A percentile compares a stretch with the other conserved stretches of the same genome.
These are phyloP conservation scores for Notiomystis cincta DNA, from an alignment of 2,113 vertebrate genomes.

Conservation along the genomic window DNA sequence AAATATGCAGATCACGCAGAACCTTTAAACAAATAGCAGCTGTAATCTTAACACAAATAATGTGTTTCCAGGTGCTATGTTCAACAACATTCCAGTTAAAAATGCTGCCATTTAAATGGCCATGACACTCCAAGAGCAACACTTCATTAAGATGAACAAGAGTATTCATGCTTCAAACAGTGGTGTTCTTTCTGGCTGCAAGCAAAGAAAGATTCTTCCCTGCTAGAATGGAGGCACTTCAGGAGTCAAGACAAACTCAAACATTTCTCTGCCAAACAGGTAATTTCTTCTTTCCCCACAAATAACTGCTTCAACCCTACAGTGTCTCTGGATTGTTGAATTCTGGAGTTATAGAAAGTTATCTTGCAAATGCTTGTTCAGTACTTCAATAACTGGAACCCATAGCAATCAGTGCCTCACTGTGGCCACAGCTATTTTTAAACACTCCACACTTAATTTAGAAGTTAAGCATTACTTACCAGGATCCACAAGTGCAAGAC, in stretches of 20 bases:
- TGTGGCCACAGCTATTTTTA: not conserved
- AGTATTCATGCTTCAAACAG: not conserved
- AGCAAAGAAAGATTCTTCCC: not conserved
- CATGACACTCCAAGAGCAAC: not conserved
- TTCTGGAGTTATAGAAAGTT: not conserved
- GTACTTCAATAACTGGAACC: not conserved
- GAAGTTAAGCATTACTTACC: constrained; percentile 71
- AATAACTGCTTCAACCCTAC: not conserved
- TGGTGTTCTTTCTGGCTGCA: not conserved
- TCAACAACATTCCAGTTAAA: not conserved
- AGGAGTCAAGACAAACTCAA: not conserved
- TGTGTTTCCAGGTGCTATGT: not conserved
- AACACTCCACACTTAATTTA: not conserved
- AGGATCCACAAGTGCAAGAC: constrained; percentile 89
- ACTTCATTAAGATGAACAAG: not conserved
- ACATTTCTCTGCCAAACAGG: not conserved
- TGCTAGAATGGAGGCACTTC: not conserved
- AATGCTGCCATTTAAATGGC: not conserved
- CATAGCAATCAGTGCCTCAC: not conserved
- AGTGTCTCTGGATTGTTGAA: not conserved
- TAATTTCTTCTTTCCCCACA: not conserved
- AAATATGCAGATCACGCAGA: not conserved
- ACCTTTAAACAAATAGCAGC: not conserved
- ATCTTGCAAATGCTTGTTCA: not conserved
- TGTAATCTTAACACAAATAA: not conserved